These are phyloP conservation scores for Oreochromis niloticus DNA, from an alignment of 2,113 vertebrate species.

Conservation along the genomic window DNA sequence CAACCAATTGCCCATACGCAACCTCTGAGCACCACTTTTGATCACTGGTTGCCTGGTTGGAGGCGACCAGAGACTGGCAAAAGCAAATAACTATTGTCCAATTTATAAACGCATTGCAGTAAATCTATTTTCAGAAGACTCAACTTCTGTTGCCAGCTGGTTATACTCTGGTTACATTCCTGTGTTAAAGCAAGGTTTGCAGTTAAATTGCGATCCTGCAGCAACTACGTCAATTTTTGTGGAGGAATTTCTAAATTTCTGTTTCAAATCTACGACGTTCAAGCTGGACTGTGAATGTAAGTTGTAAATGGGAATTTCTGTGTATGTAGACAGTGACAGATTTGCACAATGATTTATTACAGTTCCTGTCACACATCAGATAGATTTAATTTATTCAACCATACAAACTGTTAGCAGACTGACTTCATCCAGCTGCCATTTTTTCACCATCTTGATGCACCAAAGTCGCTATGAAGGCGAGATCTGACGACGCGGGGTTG, in stretches of 20 bases:
- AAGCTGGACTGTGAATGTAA: background rate
- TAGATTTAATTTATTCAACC: background rate
- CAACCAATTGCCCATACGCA: background rate
- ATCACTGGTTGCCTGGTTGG: background rate
- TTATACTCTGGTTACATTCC: background rate
- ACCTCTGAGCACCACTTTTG: background rate
- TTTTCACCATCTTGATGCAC: background rate
- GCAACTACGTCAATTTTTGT: background rate
- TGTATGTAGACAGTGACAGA: background rate
- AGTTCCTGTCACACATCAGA: background rate
- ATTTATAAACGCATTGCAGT: background rate
- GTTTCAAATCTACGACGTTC: background rate
- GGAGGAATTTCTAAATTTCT: background rate
- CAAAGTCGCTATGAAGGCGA: background rate
- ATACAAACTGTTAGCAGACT: background rate
- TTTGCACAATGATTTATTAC: background rate
- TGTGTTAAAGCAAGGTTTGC: background rate
- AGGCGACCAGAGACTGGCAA: background rate
- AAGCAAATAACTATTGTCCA: background rate
- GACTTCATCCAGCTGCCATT: background rate
- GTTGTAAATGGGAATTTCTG: background rate
- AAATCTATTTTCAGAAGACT: background rate
- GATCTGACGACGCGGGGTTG: background rate
- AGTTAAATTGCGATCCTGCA: background rate
- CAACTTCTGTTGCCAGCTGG: background rate